Percentiles rank a stretch among this genome's conserved stretches.
Conservation (phyloP, 2,113 vertebrate genomes). For the Lethenteron reissneri region DNA sequence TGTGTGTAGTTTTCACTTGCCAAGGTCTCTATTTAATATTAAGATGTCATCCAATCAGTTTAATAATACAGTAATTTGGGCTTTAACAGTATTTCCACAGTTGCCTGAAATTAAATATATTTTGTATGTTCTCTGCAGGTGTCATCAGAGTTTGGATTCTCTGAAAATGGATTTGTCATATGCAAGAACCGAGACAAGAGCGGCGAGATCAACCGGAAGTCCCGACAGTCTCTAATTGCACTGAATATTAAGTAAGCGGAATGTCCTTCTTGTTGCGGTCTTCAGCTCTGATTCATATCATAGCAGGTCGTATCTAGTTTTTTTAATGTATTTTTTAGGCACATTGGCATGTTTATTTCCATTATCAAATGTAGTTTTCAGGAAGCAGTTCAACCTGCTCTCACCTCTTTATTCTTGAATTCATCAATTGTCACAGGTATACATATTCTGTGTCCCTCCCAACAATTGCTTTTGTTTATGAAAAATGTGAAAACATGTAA, state of each 20-base stretch:
- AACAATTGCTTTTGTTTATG: no score
- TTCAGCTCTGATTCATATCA: no score
- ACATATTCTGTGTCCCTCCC: no score
- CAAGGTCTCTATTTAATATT: no score
- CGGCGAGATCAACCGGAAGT: constrained; percentile 50
- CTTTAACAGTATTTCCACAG: not conserved
- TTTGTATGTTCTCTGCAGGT: constrained; percentile 29
- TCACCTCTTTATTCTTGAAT: not conserved
- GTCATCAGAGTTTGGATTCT: constrained; percentile 85
- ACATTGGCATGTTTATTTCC: not conserved
- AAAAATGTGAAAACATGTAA: no score
- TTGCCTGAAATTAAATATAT: not conserved
- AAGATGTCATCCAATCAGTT: not conserved
- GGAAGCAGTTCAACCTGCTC: not conserved
- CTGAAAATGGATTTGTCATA: constrained; percentile 70
- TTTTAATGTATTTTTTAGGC: not conserved
- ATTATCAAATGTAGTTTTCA: not conserved
- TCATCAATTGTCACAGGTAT: no score
- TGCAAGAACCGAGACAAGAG: constrained; percentile 87
- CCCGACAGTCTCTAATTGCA: constrained; percentile 63
- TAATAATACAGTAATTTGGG: not conserved
- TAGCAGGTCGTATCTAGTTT: not conserved
- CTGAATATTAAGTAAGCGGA: constrained; percentile 82
- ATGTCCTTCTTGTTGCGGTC: not conserved
- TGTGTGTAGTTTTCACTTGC: not conserved